Percentiles rank a stretch among this genome's conserved stretches.
These are phyloP conservation scores for Noctua pronuba DNA, from an alignment of 2,888 invertebrate genomes.

Conservation along the genomic window DNA sequence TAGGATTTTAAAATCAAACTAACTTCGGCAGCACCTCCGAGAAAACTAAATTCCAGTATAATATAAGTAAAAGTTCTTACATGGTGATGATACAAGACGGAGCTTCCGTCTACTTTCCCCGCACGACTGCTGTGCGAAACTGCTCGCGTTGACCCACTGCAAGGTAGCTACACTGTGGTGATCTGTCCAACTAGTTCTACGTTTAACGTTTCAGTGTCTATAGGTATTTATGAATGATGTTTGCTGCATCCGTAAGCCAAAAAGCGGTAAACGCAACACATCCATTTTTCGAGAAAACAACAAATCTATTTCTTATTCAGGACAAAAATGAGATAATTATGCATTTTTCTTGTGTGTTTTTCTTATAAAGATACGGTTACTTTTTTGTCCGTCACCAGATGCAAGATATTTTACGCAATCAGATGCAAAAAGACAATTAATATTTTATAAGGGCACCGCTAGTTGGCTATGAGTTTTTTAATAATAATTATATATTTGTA, in stretches of 20 bases:
- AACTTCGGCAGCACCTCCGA: not conserved
- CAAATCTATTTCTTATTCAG: not conserved
- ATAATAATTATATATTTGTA: not conserved
- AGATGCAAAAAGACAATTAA: not conserved
- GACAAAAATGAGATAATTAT: not conserved
- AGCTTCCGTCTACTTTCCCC: not conserved
- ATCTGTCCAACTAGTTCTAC: not conserved
- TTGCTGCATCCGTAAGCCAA: not conserved
- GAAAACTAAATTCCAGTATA: not conserved
- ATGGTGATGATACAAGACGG: not conserved
- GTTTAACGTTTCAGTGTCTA: not conserved
- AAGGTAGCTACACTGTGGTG: conserved; percentile 15
- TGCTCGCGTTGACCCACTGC: not conserved
- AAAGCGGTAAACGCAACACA: not conserved
- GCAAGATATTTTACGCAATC: not conserved
- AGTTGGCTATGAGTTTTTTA: not conserved
- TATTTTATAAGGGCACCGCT: not conserved
- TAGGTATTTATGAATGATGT: not conserved
- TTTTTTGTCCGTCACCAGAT: not conserved
- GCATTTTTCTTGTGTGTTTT: not conserved
- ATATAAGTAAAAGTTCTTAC: not conserved
- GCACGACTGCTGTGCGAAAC: not conserved
- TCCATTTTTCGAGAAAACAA: not conserved
- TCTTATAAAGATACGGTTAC: not conserved
- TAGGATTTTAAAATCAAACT: not conserved